A percentile compares a stretch with the other conserved stretches of the same genome.
Evolutionary conservation across 1,140 invertebrate species (phyloP).

Genomic region (Carcinoscorpius rotundicauda): DNA sequence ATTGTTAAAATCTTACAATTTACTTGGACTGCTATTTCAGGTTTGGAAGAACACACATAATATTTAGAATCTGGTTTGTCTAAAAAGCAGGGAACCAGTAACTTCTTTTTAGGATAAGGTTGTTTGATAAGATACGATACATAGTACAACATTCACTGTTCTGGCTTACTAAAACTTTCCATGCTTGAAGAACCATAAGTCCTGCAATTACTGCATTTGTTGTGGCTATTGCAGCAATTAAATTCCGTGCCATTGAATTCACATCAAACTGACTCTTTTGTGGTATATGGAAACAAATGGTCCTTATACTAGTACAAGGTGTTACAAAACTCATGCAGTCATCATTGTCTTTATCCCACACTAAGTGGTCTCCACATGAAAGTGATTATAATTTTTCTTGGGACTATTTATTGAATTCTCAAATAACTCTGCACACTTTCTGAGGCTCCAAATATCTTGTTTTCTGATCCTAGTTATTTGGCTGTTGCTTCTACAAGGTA

Average conservation of each 20-base stretch:
- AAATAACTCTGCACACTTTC: constrained; percentile 64
- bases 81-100: constrained; percentile 40
- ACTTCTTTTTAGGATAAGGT: constrained; percentile 40
- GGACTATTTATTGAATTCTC: constrained; percentile 52
- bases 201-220: constrained; percentile 97
- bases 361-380: constrained; percentile 50
- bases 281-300: constrained; percentile 79
- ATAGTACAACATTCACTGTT: constrained; percentile 59
- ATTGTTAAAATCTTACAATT: constrained; percentile 70
- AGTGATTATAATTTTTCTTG: constrained; percentile 37
- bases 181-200: constrained; percentile 75
- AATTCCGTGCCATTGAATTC: constrained; percentile 96
- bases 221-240: constrained; percentile 96
- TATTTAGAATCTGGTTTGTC: constrained; percentile 46
- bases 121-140: constrained; percentile 34
- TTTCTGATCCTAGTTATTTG: constrained; percentile 43
- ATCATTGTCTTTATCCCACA: constrained; percentile 97
- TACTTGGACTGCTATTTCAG: constrained; percentile 53
- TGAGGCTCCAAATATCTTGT: constrained; percentile 67
- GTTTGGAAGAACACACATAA: constrained; percentile 72
- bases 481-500: constrained; percentile 28
- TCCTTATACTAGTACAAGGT: constrained; percentile 82
- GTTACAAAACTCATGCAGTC: constrained; percentile 92
- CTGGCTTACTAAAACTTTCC: constrained; percentile 61
- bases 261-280: constrained; percentile 84